A percentile compares a stretch with the other conserved stretches of the same genome.
These are phyloP conservation scores for Bruchidius siliquastri DNA, from an alignment of 2,888 invertebrate genomes.

Conservation along the genomic window DNA sequence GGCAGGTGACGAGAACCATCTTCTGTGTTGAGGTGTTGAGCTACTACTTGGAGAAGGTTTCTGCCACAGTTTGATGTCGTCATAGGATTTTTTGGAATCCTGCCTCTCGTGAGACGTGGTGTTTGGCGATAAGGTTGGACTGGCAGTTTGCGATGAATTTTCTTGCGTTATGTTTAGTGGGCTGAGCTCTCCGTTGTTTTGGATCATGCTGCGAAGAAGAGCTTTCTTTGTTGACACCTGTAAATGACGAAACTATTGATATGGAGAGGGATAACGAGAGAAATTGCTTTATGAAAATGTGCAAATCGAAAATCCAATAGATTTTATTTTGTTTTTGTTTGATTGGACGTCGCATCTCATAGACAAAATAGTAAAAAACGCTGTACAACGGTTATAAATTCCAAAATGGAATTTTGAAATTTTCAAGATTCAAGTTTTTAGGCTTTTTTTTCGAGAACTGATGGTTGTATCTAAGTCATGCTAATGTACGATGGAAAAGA, in stretches of 20 bases:
- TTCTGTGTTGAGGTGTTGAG: slow-evolving; percentile 30
- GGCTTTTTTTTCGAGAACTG: no score
- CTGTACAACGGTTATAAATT: no score
- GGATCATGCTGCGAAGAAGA: slow-evolving; percentile 37
- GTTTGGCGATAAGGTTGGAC: slow-evolving; percentile 2
- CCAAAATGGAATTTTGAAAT: no score
- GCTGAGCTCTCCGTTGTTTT: slow-evolving; percentile 27
- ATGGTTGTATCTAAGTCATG: no score
- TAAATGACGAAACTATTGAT: slow-evolving; percentile 4
- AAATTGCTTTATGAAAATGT: no score
- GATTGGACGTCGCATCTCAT: no score
- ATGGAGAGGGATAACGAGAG: no score
- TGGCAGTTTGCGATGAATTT: slow-evolving; percentile 9
- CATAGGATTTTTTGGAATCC: slow-evolving; percentile 12
- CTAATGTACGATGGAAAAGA: no score
- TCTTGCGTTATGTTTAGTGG: slow-evolving; percentile 16
- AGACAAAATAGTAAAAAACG: no score
- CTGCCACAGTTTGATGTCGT: slow-evolving; percentile 40
- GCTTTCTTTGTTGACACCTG: slow-evolving; percentile 35
- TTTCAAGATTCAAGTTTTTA: no score
- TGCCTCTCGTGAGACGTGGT: slow-evolving; percentile 3
- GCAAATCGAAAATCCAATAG: no score
- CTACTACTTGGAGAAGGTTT: slow-evolving; percentile 24
- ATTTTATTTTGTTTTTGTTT: no score
- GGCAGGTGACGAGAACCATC: slow-evolving; percentile 40